Evolutionary conservation across 1,140 invertebrate genomes (phyloP).

Genomic region (Caerostris extrusa): DNA sequence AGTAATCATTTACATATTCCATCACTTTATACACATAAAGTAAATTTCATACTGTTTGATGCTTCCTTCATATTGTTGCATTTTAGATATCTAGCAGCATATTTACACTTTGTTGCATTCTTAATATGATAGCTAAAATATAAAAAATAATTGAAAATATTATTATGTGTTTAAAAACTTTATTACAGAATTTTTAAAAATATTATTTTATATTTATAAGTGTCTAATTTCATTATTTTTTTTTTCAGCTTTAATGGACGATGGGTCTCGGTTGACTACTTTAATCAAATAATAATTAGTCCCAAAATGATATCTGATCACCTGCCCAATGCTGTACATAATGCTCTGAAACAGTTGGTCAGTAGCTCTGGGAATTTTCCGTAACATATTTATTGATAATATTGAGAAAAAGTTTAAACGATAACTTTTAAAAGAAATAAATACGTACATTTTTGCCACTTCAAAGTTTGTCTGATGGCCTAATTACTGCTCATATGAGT

Average conservation of each 20-base stretch:
- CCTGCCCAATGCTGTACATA: conserved; percentile 80
- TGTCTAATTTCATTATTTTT: neutral
- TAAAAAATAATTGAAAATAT: no score
- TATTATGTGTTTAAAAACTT: no score
- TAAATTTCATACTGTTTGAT: no score
- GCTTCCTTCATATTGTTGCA: no score
- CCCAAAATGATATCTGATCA: conserved; percentile 82
- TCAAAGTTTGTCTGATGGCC: conserved; percentile 66
- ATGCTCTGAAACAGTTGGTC: conserved; percentile 69
- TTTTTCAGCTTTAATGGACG: conserved; percentile 79
- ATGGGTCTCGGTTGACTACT: conserved; percentile 81
- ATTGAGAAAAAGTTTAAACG: neutral
- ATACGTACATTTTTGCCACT: conserved; percentile 72
- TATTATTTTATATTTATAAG: no score
- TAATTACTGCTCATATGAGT: neutral
- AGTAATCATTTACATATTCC: no score
- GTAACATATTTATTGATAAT: conserved; percentile 34
- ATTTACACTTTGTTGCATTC: no score
- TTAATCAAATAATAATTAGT: conserved; percentile 81
- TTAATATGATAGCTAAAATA: no score
- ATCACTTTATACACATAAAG: no score
- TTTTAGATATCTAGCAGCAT: no score
- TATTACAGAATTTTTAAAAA: no score
- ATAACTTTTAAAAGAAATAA: conserved; percentile 33
- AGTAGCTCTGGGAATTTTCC: conserved; percentile 64